Evolutionary conservation across 1,140 invertebrate species (phyloP).

Genomic region (Holotrichia oblita): DNA sequence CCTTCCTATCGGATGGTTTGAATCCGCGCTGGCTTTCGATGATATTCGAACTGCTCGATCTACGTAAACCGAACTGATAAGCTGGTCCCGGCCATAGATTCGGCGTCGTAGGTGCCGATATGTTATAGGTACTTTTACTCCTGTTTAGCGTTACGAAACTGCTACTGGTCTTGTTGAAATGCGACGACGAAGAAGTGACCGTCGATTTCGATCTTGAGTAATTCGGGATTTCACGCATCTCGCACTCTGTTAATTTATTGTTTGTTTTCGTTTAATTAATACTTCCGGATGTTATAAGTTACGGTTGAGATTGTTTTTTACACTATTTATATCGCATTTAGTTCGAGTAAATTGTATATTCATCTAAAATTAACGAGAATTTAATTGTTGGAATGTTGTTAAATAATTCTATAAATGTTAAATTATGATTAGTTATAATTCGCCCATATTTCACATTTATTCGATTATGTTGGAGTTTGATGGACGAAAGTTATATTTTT

Average conservation of each 20-base stretch:
- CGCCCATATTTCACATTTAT: no score
- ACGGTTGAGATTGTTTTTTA: no score
- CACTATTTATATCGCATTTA: no score
- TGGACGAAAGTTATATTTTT: no score
- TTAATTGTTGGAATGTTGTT: no score
- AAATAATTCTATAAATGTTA: no score
- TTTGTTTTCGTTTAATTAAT: no score
- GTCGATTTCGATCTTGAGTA: constrained; percentile 32
- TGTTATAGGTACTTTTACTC: constrained; percentile 48
- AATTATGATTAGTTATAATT: no score
- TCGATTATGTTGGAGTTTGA: no score
- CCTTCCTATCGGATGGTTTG: constrained; percentile 84
- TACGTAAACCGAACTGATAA: constrained; percentile 48
- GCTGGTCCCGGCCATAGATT: constrained; percentile 44
- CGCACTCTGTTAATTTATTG: neutral
- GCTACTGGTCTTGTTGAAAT: neutral
- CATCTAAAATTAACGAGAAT: no score
- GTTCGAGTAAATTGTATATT: no score
- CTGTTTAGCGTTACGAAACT: constrained; percentile 29
- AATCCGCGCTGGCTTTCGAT: constrained; percentile 72
- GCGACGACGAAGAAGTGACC: neutral
- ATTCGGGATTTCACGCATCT: constrained; percentile 41
- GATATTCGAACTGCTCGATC: constrained; percentile 54
- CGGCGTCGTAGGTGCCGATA: constrained; percentile 47
- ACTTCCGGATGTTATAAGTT: no score